These are phyloP conservation scores for Mesoclemmys tuberculata DNA, from an alignment of 2,113 vertebrate species.

Conservation along the genomic window DNA sequence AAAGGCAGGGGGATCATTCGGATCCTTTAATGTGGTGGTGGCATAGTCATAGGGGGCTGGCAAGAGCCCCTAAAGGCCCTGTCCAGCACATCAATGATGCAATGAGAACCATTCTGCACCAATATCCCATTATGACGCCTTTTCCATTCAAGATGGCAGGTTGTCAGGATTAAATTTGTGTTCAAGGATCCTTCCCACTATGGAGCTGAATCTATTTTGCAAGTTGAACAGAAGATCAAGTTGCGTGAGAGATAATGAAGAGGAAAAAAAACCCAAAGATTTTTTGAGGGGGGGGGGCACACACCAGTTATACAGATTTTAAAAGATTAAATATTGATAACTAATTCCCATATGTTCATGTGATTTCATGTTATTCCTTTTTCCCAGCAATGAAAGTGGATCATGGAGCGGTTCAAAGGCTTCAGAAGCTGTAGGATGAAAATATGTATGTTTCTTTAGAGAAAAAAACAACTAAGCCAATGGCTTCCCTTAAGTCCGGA, in stretches of 20 bases:
- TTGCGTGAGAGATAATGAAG: not conserved
- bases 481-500: conserved; percentile 14
- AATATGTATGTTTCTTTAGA: not conserved
- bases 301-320: not conserved
- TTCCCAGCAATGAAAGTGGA: not conserved
- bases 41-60: conserved; percentile 18
- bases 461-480: conserved; percentile 10
- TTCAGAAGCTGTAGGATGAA: not conserved
- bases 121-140: conserved; percentile 30
- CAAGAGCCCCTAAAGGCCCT: not conserved
- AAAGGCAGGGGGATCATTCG: not conserved
- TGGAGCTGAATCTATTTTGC: not conserved
- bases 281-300: fast-evolving
- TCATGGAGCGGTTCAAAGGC: not conserved
- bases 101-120: conserved; percentile 31
- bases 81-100: not conserved
- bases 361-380: not conserved
- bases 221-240: not conserved
- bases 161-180: conserved; percentile 16
- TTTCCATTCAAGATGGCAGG: not conserved
- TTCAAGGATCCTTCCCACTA: not conserved
- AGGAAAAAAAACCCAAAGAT: not conserved
- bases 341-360: not conserved
- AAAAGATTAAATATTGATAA: not conserved
- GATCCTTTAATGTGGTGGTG: conserved; percentile 5